Conservation (phyloP, 2,797 vertebrate species). For the Nyctibius grandis region DNA sequence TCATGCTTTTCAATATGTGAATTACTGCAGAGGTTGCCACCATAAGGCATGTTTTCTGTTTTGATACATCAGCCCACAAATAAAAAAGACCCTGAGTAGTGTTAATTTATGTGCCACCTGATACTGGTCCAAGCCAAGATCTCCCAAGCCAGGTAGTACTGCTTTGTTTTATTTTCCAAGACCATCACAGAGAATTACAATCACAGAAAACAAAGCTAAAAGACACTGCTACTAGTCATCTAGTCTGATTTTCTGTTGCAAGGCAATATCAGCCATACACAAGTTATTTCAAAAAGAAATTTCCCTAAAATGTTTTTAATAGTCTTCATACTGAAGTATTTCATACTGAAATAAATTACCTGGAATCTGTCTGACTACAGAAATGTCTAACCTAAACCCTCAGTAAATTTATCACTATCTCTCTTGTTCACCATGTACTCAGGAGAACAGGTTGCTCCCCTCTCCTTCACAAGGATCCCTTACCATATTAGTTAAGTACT, state of each 20-base stretch:
- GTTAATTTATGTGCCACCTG: background rate
- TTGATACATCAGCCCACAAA: background rate
- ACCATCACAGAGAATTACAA: background rate
- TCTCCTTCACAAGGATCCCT: background rate
- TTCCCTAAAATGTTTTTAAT: background rate
- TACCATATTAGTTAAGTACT: background rate
- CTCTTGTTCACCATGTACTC: background rate
- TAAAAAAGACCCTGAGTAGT: background rate
- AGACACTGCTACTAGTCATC: background rate
- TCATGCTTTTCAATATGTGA: background rate
- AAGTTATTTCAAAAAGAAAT: background rate
- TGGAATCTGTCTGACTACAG: background rate
- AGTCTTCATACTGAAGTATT: background rate
- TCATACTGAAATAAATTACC: background rate
- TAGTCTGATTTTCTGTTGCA: background rate
- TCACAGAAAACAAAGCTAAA: background rate
- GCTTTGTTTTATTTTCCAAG: background rate
- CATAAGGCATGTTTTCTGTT: background rate
- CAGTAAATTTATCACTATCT: background rate
- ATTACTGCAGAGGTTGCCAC: background rate
- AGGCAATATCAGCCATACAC: accelerated
- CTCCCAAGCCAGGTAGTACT: background rate
- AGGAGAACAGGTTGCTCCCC: background rate
- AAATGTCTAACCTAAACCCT: background rate
- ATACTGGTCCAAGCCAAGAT: background rate